Percentiles rank a stretch among this genome's conserved stretches.
phyloP scores from a whole-genome alignment of 1,140 invertebrate species.

The Euwallacea fornicatus region DNA sequence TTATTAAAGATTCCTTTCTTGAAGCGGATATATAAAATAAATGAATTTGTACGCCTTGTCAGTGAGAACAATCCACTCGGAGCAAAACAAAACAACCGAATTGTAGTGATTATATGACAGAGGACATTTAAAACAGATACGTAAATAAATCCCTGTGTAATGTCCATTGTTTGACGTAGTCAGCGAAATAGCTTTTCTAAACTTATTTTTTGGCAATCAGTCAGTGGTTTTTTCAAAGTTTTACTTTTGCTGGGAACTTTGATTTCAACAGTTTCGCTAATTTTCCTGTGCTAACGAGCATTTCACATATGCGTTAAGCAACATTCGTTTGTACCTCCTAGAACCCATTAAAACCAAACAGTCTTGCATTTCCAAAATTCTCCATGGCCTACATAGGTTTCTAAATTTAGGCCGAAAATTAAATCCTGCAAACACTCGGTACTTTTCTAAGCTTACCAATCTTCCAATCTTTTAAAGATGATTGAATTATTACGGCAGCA shows the following conservation, averaged over 20 bases:
- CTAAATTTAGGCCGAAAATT: slow-evolving; percentile 1
- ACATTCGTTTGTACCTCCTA: no score
- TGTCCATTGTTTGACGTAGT: slow-evolving; percentile 4
- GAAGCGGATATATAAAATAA: background rate
- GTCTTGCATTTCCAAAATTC: background rate
- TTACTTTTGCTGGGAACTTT: background rate
- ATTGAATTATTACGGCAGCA: background rate
- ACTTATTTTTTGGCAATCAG: slow-evolving; percentile 4
- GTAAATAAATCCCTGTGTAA: slow-evolving; percentile 1
- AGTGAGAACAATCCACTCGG: background rate
- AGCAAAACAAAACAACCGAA: background rate
- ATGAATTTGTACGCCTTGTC: background rate
- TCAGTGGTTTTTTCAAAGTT: background rate
- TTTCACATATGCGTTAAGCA: no score
- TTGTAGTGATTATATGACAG: no score
- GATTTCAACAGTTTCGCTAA: no score
- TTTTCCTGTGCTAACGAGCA: no score
- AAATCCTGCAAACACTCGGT: background rate
- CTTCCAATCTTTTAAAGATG: no score
- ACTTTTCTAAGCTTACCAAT: background rate
- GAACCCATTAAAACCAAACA: no score
- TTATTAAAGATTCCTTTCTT: background rate
- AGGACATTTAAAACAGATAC: background rate
- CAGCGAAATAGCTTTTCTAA: slow-evolving; percentile 7
- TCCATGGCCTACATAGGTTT: background rate